phyloP scores from a whole-genome alignment of 2,888 invertebrate genomes.

The Bursaphelenchus okinawaensis region DNA sequence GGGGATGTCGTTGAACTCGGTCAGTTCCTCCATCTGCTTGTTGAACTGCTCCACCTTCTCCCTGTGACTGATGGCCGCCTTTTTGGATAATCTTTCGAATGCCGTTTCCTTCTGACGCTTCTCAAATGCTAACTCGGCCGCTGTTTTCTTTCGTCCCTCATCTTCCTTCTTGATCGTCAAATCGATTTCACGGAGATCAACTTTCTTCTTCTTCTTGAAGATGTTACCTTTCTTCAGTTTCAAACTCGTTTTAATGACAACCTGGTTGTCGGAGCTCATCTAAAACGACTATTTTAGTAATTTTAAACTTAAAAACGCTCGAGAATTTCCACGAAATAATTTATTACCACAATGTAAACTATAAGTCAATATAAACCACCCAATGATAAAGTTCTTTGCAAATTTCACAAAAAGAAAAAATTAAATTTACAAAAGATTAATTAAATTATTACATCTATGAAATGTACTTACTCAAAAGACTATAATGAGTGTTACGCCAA shows the following conservation, averaged over 20 bases:
- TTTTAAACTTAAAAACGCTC: too few species aligned
- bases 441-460: too few species aligned
- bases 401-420: too few species aligned
- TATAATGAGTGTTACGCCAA: too few species aligned
- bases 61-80: slow-evolving; percentile 49
- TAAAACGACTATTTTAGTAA: neutral
- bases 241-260: slow-evolving; percentile 26
- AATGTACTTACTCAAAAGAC: too few species aligned
- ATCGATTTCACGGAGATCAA: slow-evolving; percentile 34
- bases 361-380: too few species aligned
- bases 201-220: slow-evolving; percentile 35
- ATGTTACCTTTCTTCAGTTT: slow-evolving; percentile 35
- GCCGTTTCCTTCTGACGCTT: slow-evolving; percentile 46
- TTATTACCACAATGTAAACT: too few species aligned
- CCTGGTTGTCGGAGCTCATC: slow-evolving; percentile 18
- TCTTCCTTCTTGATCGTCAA: slow-evolving; percentile 42
- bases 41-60: slow-evolving; percentile 55
- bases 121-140: slow-evolving; percentile 53
- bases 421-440: too few species aligned
- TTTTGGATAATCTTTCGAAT: slow-evolving; percentile 44
- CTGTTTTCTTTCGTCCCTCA: slow-evolving; percentile 38
- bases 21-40: slow-evolving; percentile 55
- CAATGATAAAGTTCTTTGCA: too few species aligned
- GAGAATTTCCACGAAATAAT: too few species aligned
- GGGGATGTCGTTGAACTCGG: slow-evolving; percentile 58